Conservation (phyloP, 2,888 invertebrate species). For the Drosophila demipolita region DNA sequence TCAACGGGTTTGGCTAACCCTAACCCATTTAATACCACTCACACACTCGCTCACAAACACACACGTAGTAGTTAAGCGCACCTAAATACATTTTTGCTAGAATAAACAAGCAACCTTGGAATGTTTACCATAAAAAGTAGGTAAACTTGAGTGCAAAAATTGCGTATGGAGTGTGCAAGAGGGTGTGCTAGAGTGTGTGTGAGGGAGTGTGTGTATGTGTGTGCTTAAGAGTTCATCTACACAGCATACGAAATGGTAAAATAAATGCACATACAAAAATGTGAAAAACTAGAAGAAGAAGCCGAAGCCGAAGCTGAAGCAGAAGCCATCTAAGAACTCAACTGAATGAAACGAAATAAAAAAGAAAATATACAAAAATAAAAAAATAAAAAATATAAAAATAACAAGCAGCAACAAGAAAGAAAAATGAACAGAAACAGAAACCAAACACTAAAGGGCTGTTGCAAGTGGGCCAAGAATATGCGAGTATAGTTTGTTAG, state of each 20-base stretch:
- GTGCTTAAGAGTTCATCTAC: conserved; percentile 43
- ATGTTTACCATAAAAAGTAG: conserved; percentile 82
- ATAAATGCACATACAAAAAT: conserved; percentile 78
- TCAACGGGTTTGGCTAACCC: conserved; percentile 34
- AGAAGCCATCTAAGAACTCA: conserved; percentile 38
- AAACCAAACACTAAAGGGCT: conserved; percentile 60
- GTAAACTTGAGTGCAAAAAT: conserved; percentile 82
- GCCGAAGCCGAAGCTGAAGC: background rate
- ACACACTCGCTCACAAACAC: conserved; percentile 12
- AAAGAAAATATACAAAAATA: conserved; percentile 53
- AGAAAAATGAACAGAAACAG: conserved; percentile 61
- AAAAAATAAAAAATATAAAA: conserved; percentile 44
- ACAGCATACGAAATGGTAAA: conserved; percentile 60
- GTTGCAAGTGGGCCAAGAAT: conserved; percentile 20
- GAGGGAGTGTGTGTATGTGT: conserved; percentile 19
- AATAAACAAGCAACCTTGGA: conserved; percentile 81
- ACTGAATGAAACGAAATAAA: conserved; percentile 57
- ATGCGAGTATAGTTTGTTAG: background rate
- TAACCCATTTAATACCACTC: conserved; percentile 38
- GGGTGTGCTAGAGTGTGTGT: conserved; percentile 30
- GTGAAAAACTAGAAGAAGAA: conserved; percentile 49
- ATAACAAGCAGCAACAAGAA: conserved; percentile 69
- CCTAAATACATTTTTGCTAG: conserved; percentile 82
- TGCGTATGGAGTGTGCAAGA: conserved; percentile 56
- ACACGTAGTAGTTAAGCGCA: conserved; percentile 72